phyloP scores from a whole-genome alignment of 2,113 vertebrate species.

The Atherinomorus stipes region DNA sequence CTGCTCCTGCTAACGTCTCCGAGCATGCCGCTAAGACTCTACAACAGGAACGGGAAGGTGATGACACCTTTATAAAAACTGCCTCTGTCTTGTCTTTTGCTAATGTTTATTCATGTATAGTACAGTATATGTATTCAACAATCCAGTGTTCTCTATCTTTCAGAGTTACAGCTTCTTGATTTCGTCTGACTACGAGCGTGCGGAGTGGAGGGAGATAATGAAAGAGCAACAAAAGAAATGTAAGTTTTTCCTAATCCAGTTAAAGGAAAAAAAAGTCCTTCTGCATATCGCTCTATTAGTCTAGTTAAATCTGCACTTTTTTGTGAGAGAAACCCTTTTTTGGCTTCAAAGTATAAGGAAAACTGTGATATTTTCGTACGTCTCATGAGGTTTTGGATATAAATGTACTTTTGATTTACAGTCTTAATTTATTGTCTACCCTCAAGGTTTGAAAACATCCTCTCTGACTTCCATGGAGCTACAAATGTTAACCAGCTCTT shows the following conservation, averaged over 20 bases:
- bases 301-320: neutral
- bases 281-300: neutral
- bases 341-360: neutral
- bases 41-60: constrained; percentile 95
- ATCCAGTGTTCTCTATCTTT: neutral
- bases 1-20: constrained; percentile 93
- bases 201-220: constrained; percentile 94
- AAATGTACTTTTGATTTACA: neutral
- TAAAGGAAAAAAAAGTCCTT: neutral
- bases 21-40: constrained; percentile 92
- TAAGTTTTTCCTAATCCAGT: constrained; percentile 57
- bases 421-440: neutral
- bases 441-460: constrained; percentile 92
- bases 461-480: constrained; percentile 94
- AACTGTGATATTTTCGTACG: neutral
- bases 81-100: constrained; percentile 1
- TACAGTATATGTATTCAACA: neutral
- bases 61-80: constrained; percentile 25
- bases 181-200: constrained; percentile 96
- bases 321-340: neutral
- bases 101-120: neutral
- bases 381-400: neutral
- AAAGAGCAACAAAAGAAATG: constrained; percentile 99
- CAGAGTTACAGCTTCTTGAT: constrained; percentile 96
- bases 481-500: constrained; percentile 97